Evolutionary conservation across 2,113 vertebrate species (phyloP), one percentile per base, ranked within the genome.

Genomic region (Ammodytes marinus): DNA sequence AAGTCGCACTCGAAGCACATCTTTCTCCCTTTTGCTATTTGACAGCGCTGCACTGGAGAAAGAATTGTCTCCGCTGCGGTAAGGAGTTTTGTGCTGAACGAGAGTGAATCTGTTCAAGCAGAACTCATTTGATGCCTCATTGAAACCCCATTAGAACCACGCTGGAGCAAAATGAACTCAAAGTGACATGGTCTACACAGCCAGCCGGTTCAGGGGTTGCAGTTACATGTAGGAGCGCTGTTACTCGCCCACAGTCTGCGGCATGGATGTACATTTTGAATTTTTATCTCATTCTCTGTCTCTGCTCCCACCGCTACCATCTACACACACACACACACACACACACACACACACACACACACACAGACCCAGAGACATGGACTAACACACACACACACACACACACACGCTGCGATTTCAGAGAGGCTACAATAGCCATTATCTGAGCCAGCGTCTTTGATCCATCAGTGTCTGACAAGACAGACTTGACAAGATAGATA

Each of bases 101-200:
- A 27, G 27, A 37, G 74, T 77, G 70, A 72, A 77, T 84, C 79
- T 84, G 66, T 69, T 89, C 67, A 45, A 76, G 86, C 75, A 84
- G 89, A 94, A 82, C 88, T 92, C 88, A 92, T 94, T 92, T 94
- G 92, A 84, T 86, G 87, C 90, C 87, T 92, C 93, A 93, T 92
- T 93, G 89, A 87, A 92, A 89, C 74, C 77, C 86, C 79, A 92
- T 94, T 91, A 93, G 74, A 71, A 84, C 86, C 70, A 79, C 54
- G 84, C 80, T 58, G 68, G 82, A 90, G 63, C 67, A 79, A 88
- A 94, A 87, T 89, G 78, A 88, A 87, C 79, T 80, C 65, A 68
- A 86, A 89, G 85, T 76, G 80, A 88, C 17, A 61, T 57, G 61
- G 70, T 66, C 73, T 50, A 78, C 77, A 82, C 77, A 82, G 77